Evolutionary conservation across 2,888 invertebrate species (phyloP), one percentile per base, ranked within the genome.

Genomic region (Yponomeuta cagnagella): DNA sequence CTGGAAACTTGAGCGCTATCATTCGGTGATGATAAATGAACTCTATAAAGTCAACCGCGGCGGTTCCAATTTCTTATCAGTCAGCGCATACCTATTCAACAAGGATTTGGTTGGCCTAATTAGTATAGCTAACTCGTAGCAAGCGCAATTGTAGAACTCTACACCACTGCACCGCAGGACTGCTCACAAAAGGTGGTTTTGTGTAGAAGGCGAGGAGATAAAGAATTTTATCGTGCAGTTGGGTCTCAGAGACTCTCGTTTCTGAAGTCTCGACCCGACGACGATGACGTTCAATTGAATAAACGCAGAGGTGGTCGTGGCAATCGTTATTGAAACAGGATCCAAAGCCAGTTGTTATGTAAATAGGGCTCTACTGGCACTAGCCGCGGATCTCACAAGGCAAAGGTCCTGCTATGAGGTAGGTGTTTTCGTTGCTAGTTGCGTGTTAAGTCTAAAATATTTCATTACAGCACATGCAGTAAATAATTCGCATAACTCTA

Each of bases 251-350:
- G 37, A 37, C 5, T 37, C 37, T 37, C 37, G 37, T 37, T 1
- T 37, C 37, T 37, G 37, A 37, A 37, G 37, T 37, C 68, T 68
- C 48, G 68, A 30, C 9, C 52, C 52, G 64, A 48, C n/a, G 82
- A 84, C 84, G 85, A 87, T 87, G 82, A 81, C 75, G 76, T 82
- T 88, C 88, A 89, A 90, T 89, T 89, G 90, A 87, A 89, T 89
- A 89, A 89, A 87, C 81, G 83, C 81, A 78, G 78, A 77, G 83
- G 79, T 82, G 83, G 79, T n/a, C 80, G 80, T 78, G 77, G 82
- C 79, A 75, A 77, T 80, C 76, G 76, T 77, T 78, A 82, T 82
- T 81, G 81, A 78, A 78, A 77, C 75, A 77, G 78, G 79, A 79
- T 78, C 76, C 77, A 15, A 64, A 77, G 79, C 78, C 78, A 79